Base-by-base conservation (phyloP, 2,888 invertebrate species). In the Drosophila nigricruria region DNA sequence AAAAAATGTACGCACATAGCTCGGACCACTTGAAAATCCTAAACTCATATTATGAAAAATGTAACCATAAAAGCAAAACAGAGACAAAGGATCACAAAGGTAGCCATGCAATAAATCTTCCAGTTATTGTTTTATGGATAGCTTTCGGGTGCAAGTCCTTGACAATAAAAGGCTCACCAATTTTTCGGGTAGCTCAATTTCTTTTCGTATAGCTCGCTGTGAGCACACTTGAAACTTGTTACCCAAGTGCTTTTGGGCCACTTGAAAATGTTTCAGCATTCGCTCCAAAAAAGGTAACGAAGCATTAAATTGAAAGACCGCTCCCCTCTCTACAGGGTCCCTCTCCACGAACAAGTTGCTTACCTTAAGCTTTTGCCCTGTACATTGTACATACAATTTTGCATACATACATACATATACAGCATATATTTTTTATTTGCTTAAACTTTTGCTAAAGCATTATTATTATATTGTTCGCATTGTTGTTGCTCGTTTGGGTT, bases 251-350 rank as follows among this genome's bases (percentile, higher is more conserved):
- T 70, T 54, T 60, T 42, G 47, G 69, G 27, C 71, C 82, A 80
- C 81, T 88, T 66, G 60, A 81, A 83, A 68, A 74, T 78, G 69
- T 89, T 84, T 73, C 64, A 50, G 75, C 72, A 72, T 79, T 75
- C 75, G 63, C 79, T 73, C 59, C 65, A 58, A 82, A 70, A 70
- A 81, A 86, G 89, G 89, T 89, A 86, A 80, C 89, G 75, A 89
- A 79, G 89, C 89, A 81, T 81, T 77, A 89, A 86, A 87, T 86
- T 87, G 73, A 83, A 77, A 75, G 14, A 12, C 23, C 50, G 18
- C 25, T 20, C 32, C 42, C 53, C 56, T 43, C 38, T 52, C 42
- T 53, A n/a, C n/a, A n/a, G n/a, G 50, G 3, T 53, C 36, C 14
- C 42, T 32, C n/a, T n/a, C n/a, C n/a, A 18, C 14, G 45, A 58